A percentile compares a stretch with the other conserved stretches of the same genome.
Conservation (phyloP, 2,113 vertebrate species). For the Zosterops lateralis region DNA sequence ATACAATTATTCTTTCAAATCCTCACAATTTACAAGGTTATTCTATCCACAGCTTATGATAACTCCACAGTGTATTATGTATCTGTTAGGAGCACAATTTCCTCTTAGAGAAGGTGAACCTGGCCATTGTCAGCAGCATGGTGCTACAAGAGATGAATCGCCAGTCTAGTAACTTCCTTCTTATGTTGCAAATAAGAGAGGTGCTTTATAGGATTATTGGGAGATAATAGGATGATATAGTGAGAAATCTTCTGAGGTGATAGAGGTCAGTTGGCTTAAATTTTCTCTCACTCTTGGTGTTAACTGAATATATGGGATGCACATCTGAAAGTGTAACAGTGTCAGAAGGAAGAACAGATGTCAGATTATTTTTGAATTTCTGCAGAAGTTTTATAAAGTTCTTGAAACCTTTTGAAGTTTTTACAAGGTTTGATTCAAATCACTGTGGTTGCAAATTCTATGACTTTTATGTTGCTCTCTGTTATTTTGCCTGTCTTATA, state of each 20-base stretch:
- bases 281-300: conserved; percentile 14
- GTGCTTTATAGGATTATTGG: conserved; percentile 21
- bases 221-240: conserved; percentile 27
- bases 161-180: background rate
- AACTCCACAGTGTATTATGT: background rate
- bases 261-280: conserved; percentile 21
- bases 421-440: conserved; percentile 30
- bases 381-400: background rate
- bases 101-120: background rate
- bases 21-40: background rate
- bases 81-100: background rate
- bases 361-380: conserved; percentile 42
- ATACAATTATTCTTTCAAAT: background rate
- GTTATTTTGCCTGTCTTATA: background rate
- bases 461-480: conserved; percentile 3
- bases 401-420: conserved; percentile 36
- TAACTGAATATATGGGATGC: background rate
- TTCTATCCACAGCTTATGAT: background rate
- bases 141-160: background rate
- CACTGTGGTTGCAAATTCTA: conserved; percentile 13
- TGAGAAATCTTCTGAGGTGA: background rate
- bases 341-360: conserved; percentile 19
- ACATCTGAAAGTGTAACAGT: background rate
- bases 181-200: conserved; percentile 27
- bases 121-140: background rate